Base-by-base conservation (phyloP, 2,797 vertebrate species). In the Sandelia bainsii region DNA sequence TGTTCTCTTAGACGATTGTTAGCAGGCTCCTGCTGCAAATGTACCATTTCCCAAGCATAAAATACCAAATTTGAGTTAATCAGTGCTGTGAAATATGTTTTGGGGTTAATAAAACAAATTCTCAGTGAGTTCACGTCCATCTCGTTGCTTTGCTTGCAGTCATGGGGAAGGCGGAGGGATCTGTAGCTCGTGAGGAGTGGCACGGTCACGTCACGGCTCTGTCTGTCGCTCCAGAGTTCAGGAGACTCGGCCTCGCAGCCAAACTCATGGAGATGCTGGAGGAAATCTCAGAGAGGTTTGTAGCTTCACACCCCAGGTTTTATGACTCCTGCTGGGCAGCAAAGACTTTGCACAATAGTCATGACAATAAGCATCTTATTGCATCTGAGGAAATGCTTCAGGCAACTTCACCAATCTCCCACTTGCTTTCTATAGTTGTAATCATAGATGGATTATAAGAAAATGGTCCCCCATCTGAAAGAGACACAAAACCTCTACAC, bases 151-250 rank as follows among this genome's bases (percentile, higher is more conserved):
- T 1, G 10, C 40, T 29, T 67, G 27, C 90, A 99, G 97, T 98
- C 75, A 98, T 97, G 97, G 98, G 98, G 14, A 98, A 99, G 93
- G 97, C 97, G 0, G 98, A 99, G 91, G 97, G 98, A 56, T 99
- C 97, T 0, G 97, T 99, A 79, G 96, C 97, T 0, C 91, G 97
- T 27, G 97, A 98, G 65, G 98, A 99, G 72, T 99, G 98, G 97
- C 97, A 98, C 0, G 97, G 98, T 0, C 98, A 99, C 0, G 98
- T 99, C 74, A 98, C 98, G 0, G 97, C 98, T 1, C 93, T 98
- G 25, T 98, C 97, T 0, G 97, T 99, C 1, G 96, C 97, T 1
- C 98, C 97, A 0, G 97, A 99, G 89, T 99, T 99, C 86, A 93
- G 96, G 8, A 88, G 97, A 3, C 95, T 99, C 46, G 97, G 97